Conservation (phyloP, 2,888 invertebrate species). For the Ormyrus rosae region DNA sequence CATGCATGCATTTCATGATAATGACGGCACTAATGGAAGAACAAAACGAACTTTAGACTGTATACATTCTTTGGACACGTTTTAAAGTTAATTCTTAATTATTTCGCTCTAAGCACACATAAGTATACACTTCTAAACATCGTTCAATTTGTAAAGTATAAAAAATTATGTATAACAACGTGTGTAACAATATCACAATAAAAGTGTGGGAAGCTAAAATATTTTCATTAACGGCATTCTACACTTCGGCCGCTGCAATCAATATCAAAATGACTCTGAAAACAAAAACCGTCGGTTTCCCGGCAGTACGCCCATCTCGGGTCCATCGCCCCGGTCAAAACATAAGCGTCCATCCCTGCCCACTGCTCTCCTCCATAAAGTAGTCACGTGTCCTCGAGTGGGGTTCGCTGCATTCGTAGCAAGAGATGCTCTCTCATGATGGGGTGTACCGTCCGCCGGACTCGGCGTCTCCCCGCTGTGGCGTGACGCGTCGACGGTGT, state of each 20-base stretch:
- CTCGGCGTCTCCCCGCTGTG: slow-evolving; percentile 55
- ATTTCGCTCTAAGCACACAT: no score
- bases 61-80: not conserved
- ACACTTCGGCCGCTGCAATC: no score
- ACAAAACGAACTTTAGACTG: slow-evolving; percentile 39
- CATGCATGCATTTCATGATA: slow-evolving; percentile 66
- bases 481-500: slow-evolving; percentile 65
- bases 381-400: slow-evolving; percentile 70
- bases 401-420: slow-evolving; percentile 67
- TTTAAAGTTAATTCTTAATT: no score
- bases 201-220: no score
- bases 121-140: no score
- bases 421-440: slow-evolving; percentile 31
- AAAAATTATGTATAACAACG: no score
- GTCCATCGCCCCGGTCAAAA: slow-evolving; percentile 64
- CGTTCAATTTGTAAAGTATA: no score
- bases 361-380: slow-evolving; percentile 64
- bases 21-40: slow-evolving; percentile 60
- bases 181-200: no score
- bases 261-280: not conserved
- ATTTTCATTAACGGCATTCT: no score
- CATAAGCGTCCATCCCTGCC: slow-evolving; percentile 61
- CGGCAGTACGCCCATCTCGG: slow-evolving; percentile 28
- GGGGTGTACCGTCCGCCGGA: not conserved
- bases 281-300: slow-evolving; percentile 23